These are phyloP conservation scores for human DNA, from an alignment of 2,113 vertebrate species.

Conservation along the genomic window GRCh38 chr1:211127501-211128000, in stretches of 20 bases:
- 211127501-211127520: background rate
- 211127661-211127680: background rate
- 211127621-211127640: constrained; percentile 26
- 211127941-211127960: background rate
- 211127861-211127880: background rate
- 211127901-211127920: background rate
- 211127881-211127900: background rate
- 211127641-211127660: background rate
- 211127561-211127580: constrained; percentile 27
- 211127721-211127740: background rate
- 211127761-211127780: background rate
- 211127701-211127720: background rate
- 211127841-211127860: background rate
- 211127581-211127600: constrained; percentile 42
- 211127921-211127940: background rate
- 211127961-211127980: background rate
- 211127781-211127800: background rate
- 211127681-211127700: background rate
- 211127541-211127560: constrained; percentile 3
- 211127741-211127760: background rate
- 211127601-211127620: constrained; percentile 51
- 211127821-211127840: background rate
- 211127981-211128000: background rate
- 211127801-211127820: background rate
- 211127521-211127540: background rate